These are phyloP conservation scores for Trichechus manatus DNA, from an alignment of 2,113 vertebrate species.

Conservation along the genomic window DNA sequence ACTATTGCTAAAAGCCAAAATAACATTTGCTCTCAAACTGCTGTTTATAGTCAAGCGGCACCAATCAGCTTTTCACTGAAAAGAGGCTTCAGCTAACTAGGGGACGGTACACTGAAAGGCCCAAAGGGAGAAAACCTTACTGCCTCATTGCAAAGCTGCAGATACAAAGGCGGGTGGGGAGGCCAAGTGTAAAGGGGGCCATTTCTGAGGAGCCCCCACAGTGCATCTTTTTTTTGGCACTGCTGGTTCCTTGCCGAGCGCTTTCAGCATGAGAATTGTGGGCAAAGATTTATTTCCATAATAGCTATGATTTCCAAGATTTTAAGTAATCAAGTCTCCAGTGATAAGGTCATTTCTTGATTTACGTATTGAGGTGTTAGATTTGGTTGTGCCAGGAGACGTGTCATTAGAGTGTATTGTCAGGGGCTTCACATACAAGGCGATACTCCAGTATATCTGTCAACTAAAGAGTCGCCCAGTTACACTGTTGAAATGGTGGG, in stretches of 20 bases:
- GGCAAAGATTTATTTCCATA: neutral
- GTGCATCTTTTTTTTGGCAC: neutral
- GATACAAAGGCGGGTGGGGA: neutral
- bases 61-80: too few relatives aligned
- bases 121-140: too few relatives aligned
- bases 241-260: neutral
- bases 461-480: neutral
- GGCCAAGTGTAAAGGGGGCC: neutral
- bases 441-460: neutral
- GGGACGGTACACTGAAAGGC: too few relatives aligned
- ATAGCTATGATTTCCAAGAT: neutral
- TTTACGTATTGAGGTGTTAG: neutral
- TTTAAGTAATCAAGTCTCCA: neutral
- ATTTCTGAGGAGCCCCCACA: neutral
- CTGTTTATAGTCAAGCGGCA: too few relatives aligned
- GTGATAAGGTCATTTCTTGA: neutral
- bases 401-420: neutral
- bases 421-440: neutral
- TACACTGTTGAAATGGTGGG: neutral
- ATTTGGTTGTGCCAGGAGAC: neutral
- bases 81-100: too few relatives aligned
- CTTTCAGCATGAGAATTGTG: neutral
- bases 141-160: too few relatives aligned
- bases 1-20: neutral
- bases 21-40: too few relatives aligned